Evolutionary conservation across 2,797 vertebrate species (phyloP), one percentile per base, ranked within the genome.

Genomic region (Clarias platycephalus): DNA sequence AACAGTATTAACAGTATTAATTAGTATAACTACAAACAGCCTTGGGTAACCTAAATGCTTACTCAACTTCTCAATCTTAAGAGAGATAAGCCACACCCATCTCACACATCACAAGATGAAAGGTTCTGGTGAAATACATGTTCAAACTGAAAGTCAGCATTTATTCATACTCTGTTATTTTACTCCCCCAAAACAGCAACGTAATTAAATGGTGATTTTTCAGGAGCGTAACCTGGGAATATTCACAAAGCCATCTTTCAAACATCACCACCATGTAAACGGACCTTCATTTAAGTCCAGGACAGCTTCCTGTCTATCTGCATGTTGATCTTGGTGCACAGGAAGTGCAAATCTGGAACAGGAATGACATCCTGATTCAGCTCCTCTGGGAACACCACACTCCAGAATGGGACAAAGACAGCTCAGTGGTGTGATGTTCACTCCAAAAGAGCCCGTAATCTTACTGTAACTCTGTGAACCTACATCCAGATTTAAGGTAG

Each of bases 311-410:
- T 87, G 85, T 62, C 89, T 91, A 93, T 95, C 92, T 93, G 91
- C 89, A 89, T 92, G 93, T 89, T 93, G 89, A 94, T 94, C 93
- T 88, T 88, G 89, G 82, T 90, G 44, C 64, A 92, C 91, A 95
- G 94, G 94, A 95, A 94, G 91, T 87, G 67, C 89, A 88, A 89
- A 89, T 91, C 88, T 90, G 90, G 78, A 91, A 89, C 88, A 86
- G 83, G 85, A 91, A 84, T 84, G 71, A 90, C 91, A 93, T 95
- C 94, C 94, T 93, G 92, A 90, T 91, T 79, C 67, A 77, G 86
- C 80, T 91, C 88, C 88, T 85, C 62, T 89, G 92, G 91, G 90
- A 89, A 20, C 58, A 64, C 67, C 31, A 13, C 34, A 28, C 62
- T 77, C 78, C 81, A 82, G 66, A 68, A 85, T 68, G 81, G 40